Percentiles rank a stretch among this genome's conserved stretches.
Evolutionary conservation across 2,797 vertebrate species (phyloP).

Genomic region (Brotula barbata): DNA sequence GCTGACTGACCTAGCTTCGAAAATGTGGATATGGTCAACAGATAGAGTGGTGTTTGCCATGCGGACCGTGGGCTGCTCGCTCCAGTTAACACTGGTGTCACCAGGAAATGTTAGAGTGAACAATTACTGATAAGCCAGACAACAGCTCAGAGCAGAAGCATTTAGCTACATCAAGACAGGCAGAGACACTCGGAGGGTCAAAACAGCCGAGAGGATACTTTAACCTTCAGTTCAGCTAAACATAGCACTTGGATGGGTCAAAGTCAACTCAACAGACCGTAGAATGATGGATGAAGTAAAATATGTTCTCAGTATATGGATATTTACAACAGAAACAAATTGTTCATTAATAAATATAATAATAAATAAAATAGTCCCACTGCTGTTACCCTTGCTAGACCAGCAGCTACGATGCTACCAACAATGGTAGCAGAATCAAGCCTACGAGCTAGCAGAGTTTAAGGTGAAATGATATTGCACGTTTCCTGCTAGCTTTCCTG

Average conservation of each 20-base stretch:
- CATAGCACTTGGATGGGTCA: not conserved
- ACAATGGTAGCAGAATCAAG: too few species aligned
- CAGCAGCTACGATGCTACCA: too few species aligned
- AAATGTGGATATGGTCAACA: constrained; percentile 72
- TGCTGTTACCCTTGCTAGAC: too few species aligned
- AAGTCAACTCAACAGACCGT: not conserved
- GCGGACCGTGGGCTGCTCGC: constrained; percentile 55
- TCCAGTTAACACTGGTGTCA: constrained; percentile 76
- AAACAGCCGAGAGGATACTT: not conserved
- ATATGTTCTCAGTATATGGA: too few species aligned
- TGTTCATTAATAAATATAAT: too few species aligned
- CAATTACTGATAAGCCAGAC: constrained; percentile 69
- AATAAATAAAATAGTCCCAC: too few species aligned
- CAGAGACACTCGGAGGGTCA: too few species aligned
- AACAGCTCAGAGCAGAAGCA: constrained; percentile 39
- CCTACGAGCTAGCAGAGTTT: too few species aligned
- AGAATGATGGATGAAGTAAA: too few species aligned
- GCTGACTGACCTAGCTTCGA: constrained; percentile 67
- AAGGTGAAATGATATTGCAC: too few species aligned
- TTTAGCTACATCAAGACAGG: constrained; percentile 23
- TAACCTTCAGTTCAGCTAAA: constrained; percentile 3
- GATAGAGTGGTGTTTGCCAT: constrained; percentile 77
- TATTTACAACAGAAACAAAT: too few species aligned
- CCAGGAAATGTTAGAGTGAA: constrained; percentile 77
- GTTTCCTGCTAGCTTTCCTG: too few species aligned